Evolutionary conservation across 2,888 invertebrate genomes (phyloP).

Genomic region (Penaeus monodon): DNA sequence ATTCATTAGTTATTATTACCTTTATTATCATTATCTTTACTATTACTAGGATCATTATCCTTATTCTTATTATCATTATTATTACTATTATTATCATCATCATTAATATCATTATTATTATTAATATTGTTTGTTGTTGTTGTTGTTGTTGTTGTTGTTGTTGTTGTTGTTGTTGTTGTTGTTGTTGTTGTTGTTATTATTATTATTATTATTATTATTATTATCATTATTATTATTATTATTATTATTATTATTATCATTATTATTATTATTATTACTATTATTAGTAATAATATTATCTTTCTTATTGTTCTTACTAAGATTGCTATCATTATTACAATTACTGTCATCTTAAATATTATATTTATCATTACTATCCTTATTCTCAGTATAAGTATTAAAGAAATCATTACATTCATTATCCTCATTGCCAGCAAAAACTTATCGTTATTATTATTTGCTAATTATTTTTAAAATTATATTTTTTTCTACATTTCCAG

Average conservation of each 20-base stretch:
- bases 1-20: neutral
- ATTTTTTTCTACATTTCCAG: no score
- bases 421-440: no score
- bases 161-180: neutral
- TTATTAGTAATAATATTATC: no score
- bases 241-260: neutral
- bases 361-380: no score
- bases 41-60: conserved; percentile 9
- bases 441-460: no score
- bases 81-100: neutral
- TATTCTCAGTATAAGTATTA: no score
- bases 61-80: neutral
- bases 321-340: no score
- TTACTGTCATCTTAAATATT: no score
- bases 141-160: neutral
- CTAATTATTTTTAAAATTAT: no score
- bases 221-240: neutral
- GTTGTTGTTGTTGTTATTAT: neutral
- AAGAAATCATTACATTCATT: no score
- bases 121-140: neutral
- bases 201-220: neutral
- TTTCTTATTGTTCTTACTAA: no score
- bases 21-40: conserved; percentile 9
- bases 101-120: neutral
- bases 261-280: no score